These are phyloP conservation scores for Lagodon rhomboides DNA, from an alignment of 2,797 vertebrate species.

Conservation along the genomic window DNA sequence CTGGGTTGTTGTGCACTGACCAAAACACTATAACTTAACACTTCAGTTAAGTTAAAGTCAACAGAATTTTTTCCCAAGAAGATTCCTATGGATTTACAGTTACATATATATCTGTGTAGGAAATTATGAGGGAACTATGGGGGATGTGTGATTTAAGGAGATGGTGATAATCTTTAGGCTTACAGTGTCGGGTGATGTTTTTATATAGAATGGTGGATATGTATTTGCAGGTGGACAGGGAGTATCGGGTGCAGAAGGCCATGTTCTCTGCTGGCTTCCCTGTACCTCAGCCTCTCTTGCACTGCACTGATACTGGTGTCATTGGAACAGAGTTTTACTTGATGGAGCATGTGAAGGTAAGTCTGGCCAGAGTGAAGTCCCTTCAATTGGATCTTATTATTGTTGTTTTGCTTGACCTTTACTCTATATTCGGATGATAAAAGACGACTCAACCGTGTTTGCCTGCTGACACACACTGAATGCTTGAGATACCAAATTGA, in stretches of 20 bases:
- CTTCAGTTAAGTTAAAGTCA: neutral
- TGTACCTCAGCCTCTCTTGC: conserved; percentile 91
- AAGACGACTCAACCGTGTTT: neutral
- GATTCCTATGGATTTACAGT: neutral
- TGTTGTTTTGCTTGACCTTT: conserved; percentile 10
- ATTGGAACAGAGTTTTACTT: conserved; percentile 96
- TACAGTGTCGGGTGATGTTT: neutral
- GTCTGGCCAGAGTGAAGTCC: neutral
- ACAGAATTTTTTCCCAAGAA: too few relatives aligned
- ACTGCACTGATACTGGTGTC: conserved; percentile 87
- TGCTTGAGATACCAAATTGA: neutral
- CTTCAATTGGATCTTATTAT: neutral
- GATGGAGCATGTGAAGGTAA: conserved; percentile 93
- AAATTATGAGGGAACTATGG: neutral
- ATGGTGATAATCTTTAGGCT: neutral
- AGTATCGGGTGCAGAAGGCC: conserved; percentile 92
- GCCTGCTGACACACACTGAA: neutral
- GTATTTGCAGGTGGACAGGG: conserved; percentile 90
- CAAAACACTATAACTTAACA: neutral
- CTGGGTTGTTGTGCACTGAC: neutral
- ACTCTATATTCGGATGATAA: conserved; percentile 1
- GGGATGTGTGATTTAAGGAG: neutral
- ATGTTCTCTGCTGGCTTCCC: conserved; percentile 91
- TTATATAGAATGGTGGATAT: neutral
- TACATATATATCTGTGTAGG: neutral